A percentile compares a stretch with the other conserved stretches of the same genome.
Conservation (phyloP, 2,113 vertebrate genomes). For the Hirundichthys speculiger region DNA sequence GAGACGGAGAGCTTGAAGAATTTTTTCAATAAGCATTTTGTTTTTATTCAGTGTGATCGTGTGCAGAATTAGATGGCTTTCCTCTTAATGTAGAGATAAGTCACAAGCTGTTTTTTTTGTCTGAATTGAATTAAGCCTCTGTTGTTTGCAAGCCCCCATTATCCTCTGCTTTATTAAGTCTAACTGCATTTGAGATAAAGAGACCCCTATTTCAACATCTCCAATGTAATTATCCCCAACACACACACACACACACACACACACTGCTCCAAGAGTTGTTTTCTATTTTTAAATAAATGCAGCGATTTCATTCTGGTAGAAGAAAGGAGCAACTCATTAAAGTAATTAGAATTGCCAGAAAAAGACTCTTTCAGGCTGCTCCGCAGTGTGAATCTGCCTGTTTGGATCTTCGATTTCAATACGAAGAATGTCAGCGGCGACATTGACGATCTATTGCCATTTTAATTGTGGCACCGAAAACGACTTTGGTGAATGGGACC, state of each 20-base stretch:
- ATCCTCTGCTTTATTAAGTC: slow-evolving; percentile 56
- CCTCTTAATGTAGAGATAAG: neutral
- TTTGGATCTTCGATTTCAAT: slow-evolving; percentile 56
- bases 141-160: slow-evolving; percentile 22
- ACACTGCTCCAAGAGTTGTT: slow-evolving; percentile 44
- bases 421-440: slow-evolving; percentile 34
- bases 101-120: neutral
- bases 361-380: slow-evolving; percentile 16
- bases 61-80: slow-evolving; percentile 8
- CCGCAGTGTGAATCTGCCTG: slow-evolving; percentile 33
- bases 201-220: slow-evolving; percentile 51
- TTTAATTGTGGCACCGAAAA: slow-evolving; percentile 44
- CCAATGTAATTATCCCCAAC: slow-evolving; percentile 52
- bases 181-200: slow-evolving; percentile 70
- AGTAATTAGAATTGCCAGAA: slow-evolving; percentile 56
- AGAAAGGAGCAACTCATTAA: slow-evolving; percentile 53
- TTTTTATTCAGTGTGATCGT: slow-evolving; percentile 16
- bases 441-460: slow-evolving; percentile 41
- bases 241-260: neutral
- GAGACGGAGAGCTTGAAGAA: too few relatives aligned
- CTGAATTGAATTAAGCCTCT: slow-evolving; percentile 32
- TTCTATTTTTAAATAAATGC: slow-evolving; percentile 68
- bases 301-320: slow-evolving; percentile 45
- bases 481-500: slow-evolving; percentile 47
- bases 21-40: too few relatives aligned